Evolutionary conservation across 2,888 invertebrate genomes (phyloP).

Genomic region (Hypsopygia costalis): DNA sequence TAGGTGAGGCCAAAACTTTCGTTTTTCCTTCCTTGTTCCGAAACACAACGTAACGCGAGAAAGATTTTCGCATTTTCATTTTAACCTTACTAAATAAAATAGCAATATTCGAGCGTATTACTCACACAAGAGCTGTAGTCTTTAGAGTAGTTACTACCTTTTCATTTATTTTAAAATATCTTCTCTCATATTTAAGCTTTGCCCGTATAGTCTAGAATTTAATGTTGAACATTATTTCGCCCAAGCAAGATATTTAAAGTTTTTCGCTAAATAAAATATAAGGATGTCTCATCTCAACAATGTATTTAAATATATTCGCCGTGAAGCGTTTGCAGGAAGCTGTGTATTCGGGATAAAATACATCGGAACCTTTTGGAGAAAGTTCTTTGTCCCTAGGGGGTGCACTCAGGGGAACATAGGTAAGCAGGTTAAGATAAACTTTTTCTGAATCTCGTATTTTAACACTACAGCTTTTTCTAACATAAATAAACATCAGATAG

Average conservation of each 20-base stretch:
- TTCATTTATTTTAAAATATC: too few relatives aligned
- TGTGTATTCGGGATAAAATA: slow-evolving; percentile 48
- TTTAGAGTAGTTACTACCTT: too few relatives aligned
- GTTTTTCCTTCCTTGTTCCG: too few relatives aligned
- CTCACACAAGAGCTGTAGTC: too few relatives aligned
- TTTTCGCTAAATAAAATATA: background rate
- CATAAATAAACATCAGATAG: slow-evolving; percentile 3
- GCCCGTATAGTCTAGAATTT: too few relatives aligned
- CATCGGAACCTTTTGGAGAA: slow-evolving; percentile 41
- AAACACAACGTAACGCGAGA: too few relatives aligned
- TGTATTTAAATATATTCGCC: slow-evolving; percentile 56
- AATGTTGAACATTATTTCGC: too few relatives aligned
- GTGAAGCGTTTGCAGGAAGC: slow-evolving; percentile 38
- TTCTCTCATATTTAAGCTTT: too few relatives aligned
- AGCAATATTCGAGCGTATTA: too few relatives aligned
- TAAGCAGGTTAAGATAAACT: slow-evolving; percentile 52
- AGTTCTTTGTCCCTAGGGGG: slow-evolving; percentile 39
- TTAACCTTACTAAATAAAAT: too few relatives aligned
- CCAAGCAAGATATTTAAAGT: background rate
- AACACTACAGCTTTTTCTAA: slow-evolving; percentile 11
- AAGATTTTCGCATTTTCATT: too few relatives aligned
- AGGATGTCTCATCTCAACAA: background rate
- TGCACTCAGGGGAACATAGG: slow-evolving; percentile 26
- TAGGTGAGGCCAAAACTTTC: too few relatives aligned
- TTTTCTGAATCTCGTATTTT: slow-evolving; percentile 37